Evolutionary conservation across 2,888 invertebrate genomes (phyloP), one percentile per base, ranked within the genome.

Genomic region (Malthinus flaveolus): DNA sequence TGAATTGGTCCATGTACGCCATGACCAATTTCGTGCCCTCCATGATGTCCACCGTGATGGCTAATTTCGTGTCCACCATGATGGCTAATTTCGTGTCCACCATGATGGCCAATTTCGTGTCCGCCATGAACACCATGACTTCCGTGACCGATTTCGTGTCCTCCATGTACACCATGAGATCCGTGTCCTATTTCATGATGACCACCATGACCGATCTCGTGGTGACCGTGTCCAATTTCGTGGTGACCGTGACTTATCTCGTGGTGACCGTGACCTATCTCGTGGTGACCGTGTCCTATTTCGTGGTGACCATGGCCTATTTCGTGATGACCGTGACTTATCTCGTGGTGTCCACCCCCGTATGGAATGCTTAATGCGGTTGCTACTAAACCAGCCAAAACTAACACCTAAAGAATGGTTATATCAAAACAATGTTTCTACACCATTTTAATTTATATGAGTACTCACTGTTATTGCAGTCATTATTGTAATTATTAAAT

Each of bases 141-240:
- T 32, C 42, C 48, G 31, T 47, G 46, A 31, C 23, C 59, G 13
- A 51, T 51, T n/a, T 37, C 49, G 8, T 34, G 35, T 11, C 36
- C 36, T 11, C 15, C 51, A 12, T 32, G 55, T 6, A 23, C 44
- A 5, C 15, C 60, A 8, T 11, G 49, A 10, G 8, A 11, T 5
- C 31, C 53, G 47, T 46, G 36, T 11, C 45, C 45, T 34, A 12
- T 13, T 5, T 11, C 32, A 13, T n/a, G 9, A 15, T 52, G 49
- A 10, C 11, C 13, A 4, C 31, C 53, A 53, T 46, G 36, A 9
- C 45, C 45, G 35, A 12, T 13, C 7, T 11, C 32, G n/a, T n/a
- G 9, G 32, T 52, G 15, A 35, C 7, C 49, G 33, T 39, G 47
- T 3, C 33, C n/a, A n/a, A n/a, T 34, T 13, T 31, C 52, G 10